Base-by-base conservation (phyloP, 2,113 vertebrate genomes). In the Caloenas nicobarica region DNA sequence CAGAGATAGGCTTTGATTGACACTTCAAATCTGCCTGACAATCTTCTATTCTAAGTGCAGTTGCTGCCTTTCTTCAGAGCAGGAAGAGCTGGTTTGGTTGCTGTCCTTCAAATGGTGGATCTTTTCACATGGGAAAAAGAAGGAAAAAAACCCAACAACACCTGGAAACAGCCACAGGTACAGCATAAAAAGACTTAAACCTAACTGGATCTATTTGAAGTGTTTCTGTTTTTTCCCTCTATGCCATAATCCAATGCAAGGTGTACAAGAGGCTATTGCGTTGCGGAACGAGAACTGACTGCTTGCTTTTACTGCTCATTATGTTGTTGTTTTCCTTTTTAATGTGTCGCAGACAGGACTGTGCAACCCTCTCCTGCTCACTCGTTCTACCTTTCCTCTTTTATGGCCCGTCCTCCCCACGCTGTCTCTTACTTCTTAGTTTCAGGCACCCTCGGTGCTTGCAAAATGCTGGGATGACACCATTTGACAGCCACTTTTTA, bases 1-100 rank as follows among this genome's bases (percentile, higher is more conserved):
- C 78, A 91, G 91, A 85, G 93, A 93, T 94, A 92, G 91, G 82
- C 68, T 96, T 79, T 97, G 96, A 97, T 42, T 95, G 97, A 78
- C 87, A 58, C 54, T 77, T 93, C 38, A 84, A 93, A 96, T 95
- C 96, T 91, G 42, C 64, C 93, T 95, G 91, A 91, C 91, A 80
- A 92, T 96, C 81, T 96, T 51, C 86, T 73, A 79, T 93, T 95
- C 93, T 58, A 91, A 90, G 91, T 4, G 14, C 89, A 91, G 94
- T 60, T 74, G 92, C 50, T 90, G 82, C 84, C 71, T 93, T 86
- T 83, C 80, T 95, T 68, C 70, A 46, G 77, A 96, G 83, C 81
- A 81, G 86, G 93, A 92, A 25, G 94, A 95, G 84, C 87, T 81
- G 62, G 72, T 73, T 77, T 71, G 92, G 92, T 81, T 56, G 88